phyloP scores from a whole-genome alignment of 2,888 invertebrate genomes.

The Cheilosia vulpina region DNA sequence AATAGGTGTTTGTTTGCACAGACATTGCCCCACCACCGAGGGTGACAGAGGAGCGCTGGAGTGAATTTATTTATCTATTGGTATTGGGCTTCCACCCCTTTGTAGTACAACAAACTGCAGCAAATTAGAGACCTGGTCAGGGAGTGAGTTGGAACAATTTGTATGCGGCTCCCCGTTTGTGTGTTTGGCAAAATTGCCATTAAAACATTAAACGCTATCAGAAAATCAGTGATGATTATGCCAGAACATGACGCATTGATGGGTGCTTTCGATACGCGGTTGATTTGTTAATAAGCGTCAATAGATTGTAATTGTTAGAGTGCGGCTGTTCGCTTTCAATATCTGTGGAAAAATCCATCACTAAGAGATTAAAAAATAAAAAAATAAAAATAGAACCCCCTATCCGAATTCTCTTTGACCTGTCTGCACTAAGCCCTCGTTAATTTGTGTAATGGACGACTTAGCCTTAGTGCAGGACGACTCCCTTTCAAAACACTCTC shows the following conservation, averaged over 20 bases:
- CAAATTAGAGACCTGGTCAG: slow-evolving; percentile 47
- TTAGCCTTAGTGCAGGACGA: slow-evolving; percentile 13
- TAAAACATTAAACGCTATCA: slow-evolving; percentile 64
- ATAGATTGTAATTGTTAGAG: slow-evolving; percentile 27
- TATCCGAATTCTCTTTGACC: slow-evolving; percentile 32
- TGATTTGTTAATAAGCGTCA: slow-evolving; percentile 48
- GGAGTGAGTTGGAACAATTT: slow-evolving; percentile 46
- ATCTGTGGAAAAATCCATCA: slow-evolving; percentile 12
- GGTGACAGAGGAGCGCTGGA: slow-evolving; percentile 12
- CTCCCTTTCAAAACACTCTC: slow-evolving; percentile 33
- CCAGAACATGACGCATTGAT: slow-evolving; percentile 58
- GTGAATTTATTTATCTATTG: slow-evolving; percentile 59
- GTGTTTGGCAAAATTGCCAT: slow-evolving; percentile 63
- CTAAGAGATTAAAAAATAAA: slow-evolving; percentile 63
- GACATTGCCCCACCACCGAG: slow-evolving; percentile 12
- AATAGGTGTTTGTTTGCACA: slow-evolving; percentile 59
- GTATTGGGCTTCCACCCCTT: slow-evolving; percentile 11
- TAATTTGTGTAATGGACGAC: slow-evolving; percentile 73
- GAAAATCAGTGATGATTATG: slow-evolving; percentile 37
- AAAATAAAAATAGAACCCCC: neutral
- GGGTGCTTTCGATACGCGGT: slow-evolving; percentile 14
- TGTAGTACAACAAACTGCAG: slow-evolving; percentile 12
- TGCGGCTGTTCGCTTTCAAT: slow-evolving; percentile 5
- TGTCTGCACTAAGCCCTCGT: slow-evolving; percentile 62
- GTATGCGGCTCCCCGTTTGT: slow-evolving; percentile 22